Evolutionary conservation across 1,140 invertebrate genomes (phyloP).

Genomic region (Colletes latitarsis): DNA sequence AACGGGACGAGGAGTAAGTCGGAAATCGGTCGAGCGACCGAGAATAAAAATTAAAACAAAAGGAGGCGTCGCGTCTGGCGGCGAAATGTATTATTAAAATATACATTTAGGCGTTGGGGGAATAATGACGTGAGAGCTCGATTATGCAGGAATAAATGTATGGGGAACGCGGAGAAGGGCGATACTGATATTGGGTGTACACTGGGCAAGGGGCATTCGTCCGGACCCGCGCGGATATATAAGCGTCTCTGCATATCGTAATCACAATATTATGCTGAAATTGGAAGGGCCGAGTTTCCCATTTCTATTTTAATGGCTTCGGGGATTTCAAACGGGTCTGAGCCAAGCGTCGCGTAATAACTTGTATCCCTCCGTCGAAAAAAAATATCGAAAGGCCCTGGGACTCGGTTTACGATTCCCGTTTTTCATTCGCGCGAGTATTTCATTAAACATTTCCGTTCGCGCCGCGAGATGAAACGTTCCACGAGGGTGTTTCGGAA

Average conservation of each 20-base stretch:
- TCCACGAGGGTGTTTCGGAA: neutral
- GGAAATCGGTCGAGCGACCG: too few relatives aligned
- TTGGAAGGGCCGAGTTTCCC: slow-evolving; percentile 77
- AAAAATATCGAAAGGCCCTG: slow-evolving; percentile 59
- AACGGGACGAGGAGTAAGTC: too few relatives aligned
- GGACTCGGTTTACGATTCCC: slow-evolving; percentile 56
- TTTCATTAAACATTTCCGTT: slow-evolving; percentile 54
- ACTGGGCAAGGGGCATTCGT: slow-evolving; percentile 65
- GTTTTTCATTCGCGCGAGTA: slow-evolving; percentile 58
- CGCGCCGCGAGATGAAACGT: slow-evolving; percentile 21
- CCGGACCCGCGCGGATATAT: slow-evolving; percentile 51
- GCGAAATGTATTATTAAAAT: slow-evolving; percentile 47
- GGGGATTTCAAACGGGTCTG: slow-evolving; percentile 73
- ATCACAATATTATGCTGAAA: slow-evolving; percentile 80
- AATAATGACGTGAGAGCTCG: slow-evolving; percentile 71
- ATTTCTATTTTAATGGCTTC: slow-evolving; percentile 79
- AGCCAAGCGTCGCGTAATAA: slow-evolving; percentile 67
- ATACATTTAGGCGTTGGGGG: slow-evolving; percentile 69
- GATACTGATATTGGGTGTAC: slow-evolving; percentile 67
- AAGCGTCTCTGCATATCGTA: slow-evolving; percentile 74
- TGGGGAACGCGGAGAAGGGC: slow-evolving; percentile 63
- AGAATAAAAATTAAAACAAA: slow-evolving; percentile 23
- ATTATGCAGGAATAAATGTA: slow-evolving; percentile 78
- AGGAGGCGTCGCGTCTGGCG: neutral
- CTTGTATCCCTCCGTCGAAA: slow-evolving; percentile 55